These are phyloP conservation scores for Timandra comae DNA, from an alignment of 2,888 invertebrate species.

Conservation along the genomic window DNA sequence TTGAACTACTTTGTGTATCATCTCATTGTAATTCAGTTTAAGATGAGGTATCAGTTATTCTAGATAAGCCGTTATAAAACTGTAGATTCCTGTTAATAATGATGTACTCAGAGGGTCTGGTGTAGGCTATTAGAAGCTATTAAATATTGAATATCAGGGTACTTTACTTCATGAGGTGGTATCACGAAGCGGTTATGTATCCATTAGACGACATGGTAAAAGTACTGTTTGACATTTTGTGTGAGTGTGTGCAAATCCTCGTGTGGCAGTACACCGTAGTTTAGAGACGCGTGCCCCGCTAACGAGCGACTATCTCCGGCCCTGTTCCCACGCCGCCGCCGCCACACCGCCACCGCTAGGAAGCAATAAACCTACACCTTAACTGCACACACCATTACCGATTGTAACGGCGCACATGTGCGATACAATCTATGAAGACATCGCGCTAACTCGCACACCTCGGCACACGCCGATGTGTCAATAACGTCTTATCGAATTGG, in stretches of 20 bases:
- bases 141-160: no score
- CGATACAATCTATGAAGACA: constrained; percentile 58
- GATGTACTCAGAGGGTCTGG: no score
- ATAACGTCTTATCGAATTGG: constrained; percentile 65
- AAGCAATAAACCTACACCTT: constrained; percentile 74
- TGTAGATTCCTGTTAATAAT: no score
- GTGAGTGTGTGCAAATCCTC: constrained; percentile 4
- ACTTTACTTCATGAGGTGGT: no score
- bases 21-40: no score
- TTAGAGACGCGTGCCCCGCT: constrained; percentile 51
- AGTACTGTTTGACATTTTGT: constrained; percentile 5
- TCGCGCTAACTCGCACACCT: constrained; percentile 21
- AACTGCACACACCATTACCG: constrained; percentile 72
- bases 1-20: no score
- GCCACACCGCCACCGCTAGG: constrained; percentile 59
- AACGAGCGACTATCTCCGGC: constrained; percentile 70
- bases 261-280: constrained; percentile 5
- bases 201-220: constrained; percentile 5
- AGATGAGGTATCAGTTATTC: no score
- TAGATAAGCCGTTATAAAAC: no score
- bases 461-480: constrained; percentile 38
- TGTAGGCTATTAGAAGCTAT: no score
- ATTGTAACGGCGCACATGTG: constrained; percentile 63
- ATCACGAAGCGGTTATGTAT: constrained; percentile 1
- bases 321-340: constrained; percentile 61